Base-by-base conservation (phyloP, 2,888 invertebrate genomes). In the Falcaria lacertinaria region DNA sequence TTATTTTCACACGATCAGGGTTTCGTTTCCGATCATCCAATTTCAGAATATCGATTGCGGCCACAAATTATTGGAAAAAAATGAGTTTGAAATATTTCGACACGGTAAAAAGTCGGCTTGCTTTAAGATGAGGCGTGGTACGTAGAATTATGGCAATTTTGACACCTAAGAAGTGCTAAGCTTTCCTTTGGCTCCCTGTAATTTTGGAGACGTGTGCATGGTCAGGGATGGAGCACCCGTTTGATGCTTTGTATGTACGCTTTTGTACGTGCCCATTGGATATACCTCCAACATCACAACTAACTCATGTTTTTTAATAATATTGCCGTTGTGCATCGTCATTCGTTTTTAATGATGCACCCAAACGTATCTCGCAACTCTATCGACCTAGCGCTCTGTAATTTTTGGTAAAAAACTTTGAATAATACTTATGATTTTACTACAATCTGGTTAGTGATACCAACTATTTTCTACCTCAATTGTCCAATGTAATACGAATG, bases 151-250 rank as follows among this genome's bases (percentile, higher is more conserved):
- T 79, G 88, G 88, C 87, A 89, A 89, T 89, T 86, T 89, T 88
- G 75, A 89, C 88, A 89, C 88, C 88, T 88, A 77, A 80, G 74
- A 66, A 83, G 87, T 84, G 88, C 83, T 86, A 88, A 86, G 82
- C 82, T 81, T 73, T 74, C 69, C 36, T 60, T 57, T 64, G 73
- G 63, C 67, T 63, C 83, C 78, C 81, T 82, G 77, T 87, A 86
- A 88, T 88, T 87, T 85, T 45, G 48, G 47, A 63, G 68, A 81
- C 80, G 81, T 80, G 80, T 76, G 74, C 71, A 74, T 11, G 28
- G 11, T 28, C 11, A 11, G 28, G 11, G 70, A 70, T 64, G 67
- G n/a, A n/a, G 60, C 64, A 64, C 63, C 62, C 65, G 66, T 67
- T 69, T 60, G 4, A 64, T 54, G 57, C 41, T 52, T 52, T 54